Percentiles rank a stretch among this genome's conserved stretches.
phyloP scores from a whole-genome alignment of 2,888 invertebrate species.

The Dynastes hyllus region DNA sequence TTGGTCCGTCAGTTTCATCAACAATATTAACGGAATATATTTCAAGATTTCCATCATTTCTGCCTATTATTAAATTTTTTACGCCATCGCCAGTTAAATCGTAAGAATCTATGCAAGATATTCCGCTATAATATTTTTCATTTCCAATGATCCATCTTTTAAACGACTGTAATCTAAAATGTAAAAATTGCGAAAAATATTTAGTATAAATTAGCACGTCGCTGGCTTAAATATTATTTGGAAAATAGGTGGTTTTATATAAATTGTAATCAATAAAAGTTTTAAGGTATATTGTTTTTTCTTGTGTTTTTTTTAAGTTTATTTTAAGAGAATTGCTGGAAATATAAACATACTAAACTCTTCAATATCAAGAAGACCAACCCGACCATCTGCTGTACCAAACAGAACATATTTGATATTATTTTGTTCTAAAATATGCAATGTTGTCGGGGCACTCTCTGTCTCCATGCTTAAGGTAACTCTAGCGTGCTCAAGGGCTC shows the following conservation, averaged over 20 bases:
- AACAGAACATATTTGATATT: constrained; percentile 84
- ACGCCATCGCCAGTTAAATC: constrained; percentile 81
- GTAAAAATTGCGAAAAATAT: constrained; percentile 34
- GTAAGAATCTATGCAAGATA: constrained; percentile 81
- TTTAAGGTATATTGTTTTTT: no score
- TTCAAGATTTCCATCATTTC: constrained; percentile 87
- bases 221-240: no score
- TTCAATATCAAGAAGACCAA: constrained; percentile 83
- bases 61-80: constrained; percentile 83
- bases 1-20: constrained; percentile 73
- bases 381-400: constrained; percentile 91
- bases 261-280: no score
- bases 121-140: constrained; percentile 69
- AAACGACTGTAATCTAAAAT: constrained; percentile 67
- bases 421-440: constrained; percentile 81
- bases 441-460: constrained; percentile 73
- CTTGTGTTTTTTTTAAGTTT: no score
- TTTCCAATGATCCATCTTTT: constrained; percentile 69
- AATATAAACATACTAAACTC: constrained; percentile 66
- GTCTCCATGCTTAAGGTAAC: constrained; percentile 75
- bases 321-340: no score
- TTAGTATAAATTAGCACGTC: background rate
- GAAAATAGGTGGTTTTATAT: no score
- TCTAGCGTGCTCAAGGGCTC: constrained; percentile 84
- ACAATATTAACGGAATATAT: constrained; percentile 77